phyloP scores from a whole-genome alignment of 2,113 vertebrate species.

The Takifugu bimaculatus region DNA sequence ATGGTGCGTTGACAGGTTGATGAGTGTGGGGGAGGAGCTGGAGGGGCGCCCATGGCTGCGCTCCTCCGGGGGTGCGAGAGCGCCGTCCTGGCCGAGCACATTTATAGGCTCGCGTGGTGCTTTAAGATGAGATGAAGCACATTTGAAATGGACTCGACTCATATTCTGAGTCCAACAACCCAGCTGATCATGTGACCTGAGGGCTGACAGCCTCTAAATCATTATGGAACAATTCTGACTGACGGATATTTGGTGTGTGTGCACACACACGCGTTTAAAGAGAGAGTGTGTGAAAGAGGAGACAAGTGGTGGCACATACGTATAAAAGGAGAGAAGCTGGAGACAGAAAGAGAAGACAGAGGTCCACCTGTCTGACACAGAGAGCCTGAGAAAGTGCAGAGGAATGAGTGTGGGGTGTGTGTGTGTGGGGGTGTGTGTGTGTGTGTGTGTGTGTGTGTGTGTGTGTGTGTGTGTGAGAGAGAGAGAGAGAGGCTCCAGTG shows the following conservation, averaged over 20 bases:
- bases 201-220: too few species aligned
- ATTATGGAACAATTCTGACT: too few species aligned
- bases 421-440: constrained; percentile 10
- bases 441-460: constrained; percentile 25
- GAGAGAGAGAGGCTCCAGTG: constrained; percentile 36
- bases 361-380: constrained; percentile 73
- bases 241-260: neutral
- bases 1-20: constrained; percentile 74
- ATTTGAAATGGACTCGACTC: too few species aligned
- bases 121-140: too few species aligned
- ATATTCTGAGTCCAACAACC: too few species aligned
- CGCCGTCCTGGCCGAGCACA: too few species aligned
- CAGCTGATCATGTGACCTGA: too few species aligned
- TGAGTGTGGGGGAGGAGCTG: constrained; percentile 23
- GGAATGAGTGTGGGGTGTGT: constrained; percentile 58
- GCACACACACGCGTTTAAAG: constrained; percentile 3
- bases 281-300: constrained; percentile 8
- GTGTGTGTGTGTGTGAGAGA: constrained; percentile 28
- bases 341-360: constrained; percentile 45
- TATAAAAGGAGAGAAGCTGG: constrained; percentile 20
- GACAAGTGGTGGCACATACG: constrained; percentile 43
- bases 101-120: too few species aligned
- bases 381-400: constrained; percentile 74
- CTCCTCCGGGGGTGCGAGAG: constrained; percentile 18
- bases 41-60: constrained; percentile 7